Conservation (phyloP, 2,113 vertebrate genomes). For the Vidua chalybeata region DNA sequence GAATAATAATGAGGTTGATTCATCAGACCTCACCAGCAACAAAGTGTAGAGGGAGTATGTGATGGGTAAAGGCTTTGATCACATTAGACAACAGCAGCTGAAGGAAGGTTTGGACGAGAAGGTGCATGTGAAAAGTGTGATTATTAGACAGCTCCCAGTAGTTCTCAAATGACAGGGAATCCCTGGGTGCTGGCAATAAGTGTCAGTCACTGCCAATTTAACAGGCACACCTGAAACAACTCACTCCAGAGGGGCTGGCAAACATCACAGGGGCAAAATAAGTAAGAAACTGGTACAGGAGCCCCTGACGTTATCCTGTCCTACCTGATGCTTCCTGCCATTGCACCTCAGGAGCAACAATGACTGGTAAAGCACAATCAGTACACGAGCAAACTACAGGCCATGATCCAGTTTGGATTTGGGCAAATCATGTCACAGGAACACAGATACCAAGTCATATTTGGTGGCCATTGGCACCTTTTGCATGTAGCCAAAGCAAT, state of each 20-base stretch:
- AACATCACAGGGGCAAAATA: neutral
- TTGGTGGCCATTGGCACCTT: neutral
- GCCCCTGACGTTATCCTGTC: accelerated
- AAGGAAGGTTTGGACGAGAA: constrained; percentile 6
- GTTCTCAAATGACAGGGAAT: constrained; percentile 13
- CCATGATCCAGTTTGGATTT: neutral
- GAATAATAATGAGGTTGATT: constrained; percentile 37
- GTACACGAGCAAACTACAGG: neutral
- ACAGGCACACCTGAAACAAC: neutral
- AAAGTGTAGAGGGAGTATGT: constrained; percentile 23
- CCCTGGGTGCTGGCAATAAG: neutral
- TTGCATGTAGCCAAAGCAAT: accelerated
- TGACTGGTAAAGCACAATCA: neutral
- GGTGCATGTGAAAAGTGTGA: neutral
- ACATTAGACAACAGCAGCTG: constrained; percentile 13
- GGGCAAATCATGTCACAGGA: neutral
- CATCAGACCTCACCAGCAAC: constrained; percentile 28
- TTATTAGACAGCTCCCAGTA: constrained; percentile 11
- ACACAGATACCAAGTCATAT: neutral
- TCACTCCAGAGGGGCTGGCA: neutral
- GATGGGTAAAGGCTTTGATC: constrained; percentile 52
- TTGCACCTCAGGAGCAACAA: neutral
- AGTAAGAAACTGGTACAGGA: neutral
- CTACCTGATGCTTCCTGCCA: neutral
- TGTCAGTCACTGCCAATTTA: constrained; percentile 59